Evolutionary conservation across 1,140 invertebrate species (phyloP), one percentile per base, ranked within the genome.

Genomic region (Arctopsyche grandis): DNA sequence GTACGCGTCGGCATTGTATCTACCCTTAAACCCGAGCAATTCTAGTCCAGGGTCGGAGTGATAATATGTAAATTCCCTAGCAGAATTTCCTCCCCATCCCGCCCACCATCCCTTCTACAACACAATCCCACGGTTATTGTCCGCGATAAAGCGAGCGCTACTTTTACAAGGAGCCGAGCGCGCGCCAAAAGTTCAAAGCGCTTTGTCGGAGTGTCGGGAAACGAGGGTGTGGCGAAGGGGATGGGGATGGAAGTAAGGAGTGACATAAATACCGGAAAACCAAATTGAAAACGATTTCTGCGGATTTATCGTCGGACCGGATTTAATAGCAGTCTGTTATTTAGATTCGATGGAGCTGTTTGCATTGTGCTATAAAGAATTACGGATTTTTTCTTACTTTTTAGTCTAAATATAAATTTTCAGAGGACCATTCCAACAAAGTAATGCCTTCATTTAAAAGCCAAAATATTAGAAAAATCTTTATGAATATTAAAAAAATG

Each of bases 81-180:
- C 16, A 71, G 69, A 44, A 71, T 71, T 22, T 71, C 29, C 26
- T 71, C 74, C 73, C 22, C 74, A 19, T 38, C 29, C 26, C 74
- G 29, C 63, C 43, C 19, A 52, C 22, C 74, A 19, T 38, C 29
- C 26, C 74, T 56, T 76, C 43, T 38, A 52, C 29, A 22, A 76
- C 60, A 76, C 58, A 76, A 76, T 76, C 48, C 74, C 52, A 76
- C 74, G 46, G 74, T 76, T 76, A 76, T 76, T 76, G 74, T 76
- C 22, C 56, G 74, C 74, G 74, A 76, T 76, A 76, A 76, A 76
- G 74, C 48, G 56, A 76, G 26, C 48, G 56, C 74, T 56, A 75
- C 73, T 75, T 75, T 75, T 75, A 66, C 63, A 29, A 66, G 63
- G 63, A 66, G 24, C 63, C 74, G n/a, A 24, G 48, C 0, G 48